A percentile compares a stretch with the other conserved stretches of the same genome.
Evolutionary conservation across 1,140 invertebrate species (phyloP).

Genomic region (Agrilus planipennis): DNA sequence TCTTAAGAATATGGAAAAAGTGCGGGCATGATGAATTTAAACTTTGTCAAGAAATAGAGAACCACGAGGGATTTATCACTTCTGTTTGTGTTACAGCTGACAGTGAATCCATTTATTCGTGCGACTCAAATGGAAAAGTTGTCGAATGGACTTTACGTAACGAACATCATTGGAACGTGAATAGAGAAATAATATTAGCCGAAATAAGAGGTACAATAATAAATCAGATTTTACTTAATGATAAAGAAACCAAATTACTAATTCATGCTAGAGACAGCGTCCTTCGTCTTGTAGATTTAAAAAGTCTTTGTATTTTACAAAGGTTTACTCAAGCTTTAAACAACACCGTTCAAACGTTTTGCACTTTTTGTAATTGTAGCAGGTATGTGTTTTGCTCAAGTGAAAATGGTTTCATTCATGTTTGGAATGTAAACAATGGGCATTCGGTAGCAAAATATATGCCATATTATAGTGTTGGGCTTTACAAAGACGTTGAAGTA

Average conservation of each 20-base stretch:
- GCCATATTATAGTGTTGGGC: conserved; percentile 8
- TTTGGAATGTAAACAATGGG: conserved; percentile 20
- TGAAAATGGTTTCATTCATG: conserved; percentile 17
- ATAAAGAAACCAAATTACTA: conserved; percentile 20
- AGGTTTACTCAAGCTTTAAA: conserved; percentile 19
- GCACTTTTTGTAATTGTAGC: conserved; percentile 15
- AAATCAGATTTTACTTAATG: conserved; percentile 27
- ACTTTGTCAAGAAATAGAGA: conserved; percentile 22
- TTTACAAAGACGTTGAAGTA: conserved; percentile 11
- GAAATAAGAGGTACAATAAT: conserved; percentile 24
- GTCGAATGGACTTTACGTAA: conserved; percentile 20
- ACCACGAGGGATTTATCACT: conserved; percentile 26
- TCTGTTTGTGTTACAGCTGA: conserved; percentile 22
- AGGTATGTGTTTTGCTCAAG: conserved; percentile 13
- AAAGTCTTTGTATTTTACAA: conserved; percentile 15
- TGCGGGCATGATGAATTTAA: conserved; percentile 9
- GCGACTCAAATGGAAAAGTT: conserved; percentile 24
- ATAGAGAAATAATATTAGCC: conserved; percentile 18
- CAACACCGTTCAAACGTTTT: conserved; percentile 16
- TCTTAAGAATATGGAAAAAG: conserved; percentile 23
- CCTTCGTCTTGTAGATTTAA: conserved; percentile 22
- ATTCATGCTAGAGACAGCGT: conserved; percentile 25
- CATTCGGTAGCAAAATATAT: conserved; percentile 12
- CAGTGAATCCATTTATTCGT: conserved; percentile 19
- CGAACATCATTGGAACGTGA: background rate